These are phyloP conservation scores for Odontamblyopus rebecca DNA, from an alignment of 2,797 vertebrate species.

Conservation along the genomic window DNA sequence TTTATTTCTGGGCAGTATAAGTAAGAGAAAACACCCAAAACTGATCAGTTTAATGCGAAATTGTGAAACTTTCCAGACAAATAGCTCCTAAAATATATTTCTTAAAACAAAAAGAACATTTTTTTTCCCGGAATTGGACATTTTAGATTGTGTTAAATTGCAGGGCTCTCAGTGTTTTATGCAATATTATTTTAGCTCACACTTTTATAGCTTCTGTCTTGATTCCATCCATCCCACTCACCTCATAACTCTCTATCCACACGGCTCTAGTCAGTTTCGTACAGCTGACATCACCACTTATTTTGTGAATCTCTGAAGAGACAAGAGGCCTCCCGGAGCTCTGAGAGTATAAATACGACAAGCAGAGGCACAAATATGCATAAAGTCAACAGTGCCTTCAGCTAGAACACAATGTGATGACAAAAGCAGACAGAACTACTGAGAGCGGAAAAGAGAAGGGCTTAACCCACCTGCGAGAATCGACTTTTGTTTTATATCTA, in stretches of 20 bases:
- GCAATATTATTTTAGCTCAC: neutral
- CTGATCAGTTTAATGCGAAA: no score
- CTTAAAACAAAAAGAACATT: neutral
- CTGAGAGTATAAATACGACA: constrained; percentile 24
- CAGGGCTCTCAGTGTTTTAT: neutral
- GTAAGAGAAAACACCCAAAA: no score
- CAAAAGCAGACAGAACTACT: constrained; percentile 34
- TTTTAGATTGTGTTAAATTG: neutral
- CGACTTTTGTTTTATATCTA: constrained; percentile 24
- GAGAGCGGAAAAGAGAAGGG: constrained; percentile 32
- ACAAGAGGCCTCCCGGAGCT: constrained; percentile 17
- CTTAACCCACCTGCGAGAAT: neutral
- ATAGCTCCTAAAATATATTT: no score
- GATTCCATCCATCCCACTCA: constrained; percentile 21
- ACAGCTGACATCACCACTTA: constrained; percentile 21
- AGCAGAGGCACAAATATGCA: constrained; percentile 28
- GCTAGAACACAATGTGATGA: constrained; percentile 38
- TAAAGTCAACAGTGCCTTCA: constrained; percentile 28
- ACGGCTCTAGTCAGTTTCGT: constrained; percentile 1
- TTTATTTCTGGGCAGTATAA: no score
- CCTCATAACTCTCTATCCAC: constrained; percentile 20
- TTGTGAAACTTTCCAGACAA: no score
- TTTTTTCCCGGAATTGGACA: neutral
- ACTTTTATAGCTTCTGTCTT: constrained; percentile 1
- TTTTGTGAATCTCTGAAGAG: constrained; percentile 18